Conservation (phyloP, 1,140 invertebrate genomes). For the Metopolophium dirhodum region DNA sequence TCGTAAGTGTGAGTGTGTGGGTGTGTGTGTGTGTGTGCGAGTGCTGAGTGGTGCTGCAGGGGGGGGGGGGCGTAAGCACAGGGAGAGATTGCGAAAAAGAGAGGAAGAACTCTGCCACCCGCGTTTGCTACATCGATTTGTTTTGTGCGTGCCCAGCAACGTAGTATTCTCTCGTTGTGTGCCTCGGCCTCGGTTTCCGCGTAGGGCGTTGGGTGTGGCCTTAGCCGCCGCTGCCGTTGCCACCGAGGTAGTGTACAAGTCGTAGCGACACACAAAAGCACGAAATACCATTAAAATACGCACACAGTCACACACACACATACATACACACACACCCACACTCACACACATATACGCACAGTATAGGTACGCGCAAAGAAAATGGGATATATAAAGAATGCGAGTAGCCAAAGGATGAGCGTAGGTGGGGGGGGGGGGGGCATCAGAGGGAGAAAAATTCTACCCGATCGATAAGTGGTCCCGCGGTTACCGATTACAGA, state of each 20-base stretch:
- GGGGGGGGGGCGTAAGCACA: background rate
- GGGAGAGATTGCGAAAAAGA: slow-evolving; percentile 42
- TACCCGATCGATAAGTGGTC: slow-evolving; percentile 21
- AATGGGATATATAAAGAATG: slow-evolving; percentile 5
- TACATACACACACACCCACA: background rate
- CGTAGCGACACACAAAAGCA: slow-evolving; percentile 33
- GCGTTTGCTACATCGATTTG: slow-evolving; percentile 56
- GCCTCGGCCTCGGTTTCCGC: slow-evolving; percentile 19
- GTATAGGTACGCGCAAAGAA: background rate
- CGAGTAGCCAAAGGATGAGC: background rate
- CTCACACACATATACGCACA: background rate
- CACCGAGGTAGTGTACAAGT: background rate
- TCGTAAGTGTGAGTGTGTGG: background rate
- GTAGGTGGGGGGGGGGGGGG: background rate
- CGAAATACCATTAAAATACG: slow-evolving; percentile 19
- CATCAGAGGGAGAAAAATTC: background rate
- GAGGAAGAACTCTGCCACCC: slow-evolving; percentile 47
- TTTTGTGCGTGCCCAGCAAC: slow-evolving; percentile 47
- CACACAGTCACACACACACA: background rate
- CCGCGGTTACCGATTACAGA: slow-evolving; percentile 27
- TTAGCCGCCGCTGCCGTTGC: slow-evolving; percentile 15
- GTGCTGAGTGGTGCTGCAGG: background rate
- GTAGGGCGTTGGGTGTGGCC: slow-evolving; percentile 53
- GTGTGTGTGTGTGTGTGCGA: background rate
- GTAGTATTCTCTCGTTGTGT: slow-evolving; percentile 24